These are phyloP conservation scores for Sebastes baramenuke DNA, from an alignment of 2,797 vertebrate genomes.

Conservation along the genomic window DNA sequence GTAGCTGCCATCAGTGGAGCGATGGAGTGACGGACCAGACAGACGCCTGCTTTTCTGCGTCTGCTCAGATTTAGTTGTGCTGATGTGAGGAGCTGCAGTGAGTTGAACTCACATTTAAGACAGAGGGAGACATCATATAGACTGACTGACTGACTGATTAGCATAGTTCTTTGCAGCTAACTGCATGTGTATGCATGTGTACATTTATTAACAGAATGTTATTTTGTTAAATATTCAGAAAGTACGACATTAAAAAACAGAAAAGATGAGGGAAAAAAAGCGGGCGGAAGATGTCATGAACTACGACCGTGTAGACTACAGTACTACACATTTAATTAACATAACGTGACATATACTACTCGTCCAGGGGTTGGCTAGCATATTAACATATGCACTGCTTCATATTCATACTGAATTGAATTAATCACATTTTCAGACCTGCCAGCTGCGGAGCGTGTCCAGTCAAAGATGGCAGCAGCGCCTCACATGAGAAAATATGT, in stretches of 20 bases:
- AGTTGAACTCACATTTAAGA: background rate
- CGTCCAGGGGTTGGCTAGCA: no score
- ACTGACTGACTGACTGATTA: background rate
- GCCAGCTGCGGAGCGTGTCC: background rate
- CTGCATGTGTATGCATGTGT: no score
- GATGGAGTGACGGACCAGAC: background rate
- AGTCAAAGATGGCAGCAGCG: background rate
- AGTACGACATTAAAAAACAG: background rate
- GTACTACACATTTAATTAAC: background rate
- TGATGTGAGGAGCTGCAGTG: background rate
- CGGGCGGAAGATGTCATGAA: background rate
- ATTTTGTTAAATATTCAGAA: background rate
- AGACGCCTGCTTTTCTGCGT: background rate
- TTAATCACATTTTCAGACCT: background rate
- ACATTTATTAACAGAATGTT: background rate
- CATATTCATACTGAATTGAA: background rate
- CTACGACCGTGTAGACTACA: background rate
- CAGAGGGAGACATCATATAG: background rate
- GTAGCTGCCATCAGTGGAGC: background rate
- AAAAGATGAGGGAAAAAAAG: background rate
- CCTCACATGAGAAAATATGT: background rate
- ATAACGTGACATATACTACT: background rate
- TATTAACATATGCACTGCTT: background rate
- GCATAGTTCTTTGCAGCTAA: background rate
- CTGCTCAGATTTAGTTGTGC: background rate